Evolutionary conservation across 2,113 vertebrate species (phyloP), one percentile per base, ranked within the genome.

Genomic region (Seriola dumerili): DNA sequence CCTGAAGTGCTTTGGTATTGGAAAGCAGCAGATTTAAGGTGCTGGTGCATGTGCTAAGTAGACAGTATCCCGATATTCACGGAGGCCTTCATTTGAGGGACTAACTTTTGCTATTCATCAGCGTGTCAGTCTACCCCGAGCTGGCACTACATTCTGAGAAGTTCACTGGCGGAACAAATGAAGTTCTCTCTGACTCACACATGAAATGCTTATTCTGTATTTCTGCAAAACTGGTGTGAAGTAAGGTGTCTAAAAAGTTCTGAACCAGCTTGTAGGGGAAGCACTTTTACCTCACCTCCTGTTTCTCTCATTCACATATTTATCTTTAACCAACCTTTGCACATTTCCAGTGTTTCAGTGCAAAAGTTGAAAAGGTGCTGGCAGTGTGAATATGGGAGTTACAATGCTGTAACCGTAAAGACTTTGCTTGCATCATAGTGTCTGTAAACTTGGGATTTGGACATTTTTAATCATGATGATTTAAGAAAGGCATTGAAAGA

Each of bases 21-120:
- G 91, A 92, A 92, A 90, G 85, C 83, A 85, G 80, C 92, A 93
- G 93, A 94, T 95, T 94, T 95, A 94, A 91, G 91, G 85, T 94
- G 91, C 91, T 80, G 86, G 83, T 78, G 89, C 86, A 77, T 89
- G 91, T 86, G 91, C 85, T 95, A 94, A 94, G 92, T 87, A 93
- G 92, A 93, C 90, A 92, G 93, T 75, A 88, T 92, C 72, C 86
- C 91, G 72, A 95, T 93, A 91, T 90, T 74, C 40, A 21, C 36
- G 19, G 82, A 87, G 86, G 83, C 76, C 76, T 86, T 88, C 91
- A 72, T 89, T 90, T 89, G 86, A 88, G 68, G 73, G 72, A 61
- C 62, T 82, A 87, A 88, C 80, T 82, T 84, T 69, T 11, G 70
- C 81, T 74, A 88, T 94, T 91, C 84, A 78, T 94, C 92, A 94